These are phyloP conservation scores for Himalopsyche anomala DNA, from an alignment of 2,888 invertebrate genomes.

Conservation along the genomic window DNA sequence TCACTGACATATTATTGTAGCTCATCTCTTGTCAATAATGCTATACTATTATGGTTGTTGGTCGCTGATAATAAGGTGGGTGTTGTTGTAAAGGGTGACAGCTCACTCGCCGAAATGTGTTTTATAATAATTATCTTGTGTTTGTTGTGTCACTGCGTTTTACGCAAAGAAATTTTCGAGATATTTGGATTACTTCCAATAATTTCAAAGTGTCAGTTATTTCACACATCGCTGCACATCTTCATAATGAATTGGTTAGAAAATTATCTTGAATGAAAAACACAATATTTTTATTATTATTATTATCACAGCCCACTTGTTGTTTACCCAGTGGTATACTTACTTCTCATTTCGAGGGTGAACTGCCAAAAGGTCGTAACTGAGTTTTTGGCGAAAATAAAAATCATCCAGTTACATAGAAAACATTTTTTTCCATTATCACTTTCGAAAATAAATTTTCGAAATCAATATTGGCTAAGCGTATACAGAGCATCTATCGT, in stretches of 20 bases:
- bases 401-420: background rate
- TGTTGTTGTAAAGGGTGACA: background rate
- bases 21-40: background rate
- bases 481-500: no score
- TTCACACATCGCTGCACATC: constrained; percentile 37
- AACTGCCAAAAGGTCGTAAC: no score
- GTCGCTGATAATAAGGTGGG: no score
- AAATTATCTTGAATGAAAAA: constrained; percentile 12
- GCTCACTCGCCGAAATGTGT: background rate
- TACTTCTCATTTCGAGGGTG: no score
- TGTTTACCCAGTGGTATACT: no score
- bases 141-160: background rate
- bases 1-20: background rate
- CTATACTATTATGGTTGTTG: background rate
- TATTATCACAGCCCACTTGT: no score
- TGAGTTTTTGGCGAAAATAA: no score
- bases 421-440: constrained; percentile 56
- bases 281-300: constrained; percentile 15
- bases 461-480: no score
- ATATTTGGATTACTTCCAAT: constrained; percentile 32
- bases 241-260: background rate
- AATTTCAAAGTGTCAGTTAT: constrained; percentile 6
- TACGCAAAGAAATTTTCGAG: background rate
- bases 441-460: no score
- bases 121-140: background rate